Percentiles rank a stretch among this genome's conserved stretches.
These are phyloP conservation scores for Eulemur coronatus DNA, from an alignment of 2,797 vertebrate genomes.

Conservation along the genomic window DNA sequence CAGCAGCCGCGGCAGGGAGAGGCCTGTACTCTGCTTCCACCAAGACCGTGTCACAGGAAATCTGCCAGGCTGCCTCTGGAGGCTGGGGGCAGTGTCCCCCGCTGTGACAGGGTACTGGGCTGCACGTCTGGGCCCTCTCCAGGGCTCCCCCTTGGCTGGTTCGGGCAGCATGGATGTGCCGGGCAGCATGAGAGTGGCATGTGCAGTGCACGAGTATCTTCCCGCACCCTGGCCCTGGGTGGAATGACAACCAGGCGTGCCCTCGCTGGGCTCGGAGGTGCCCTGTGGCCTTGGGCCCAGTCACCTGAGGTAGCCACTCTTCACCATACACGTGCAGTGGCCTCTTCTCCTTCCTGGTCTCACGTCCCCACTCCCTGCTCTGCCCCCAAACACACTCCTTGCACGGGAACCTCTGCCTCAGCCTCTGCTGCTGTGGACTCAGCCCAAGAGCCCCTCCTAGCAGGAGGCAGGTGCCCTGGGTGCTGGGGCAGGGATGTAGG, in stretches of 20 bases:
- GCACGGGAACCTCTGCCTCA: rapidly evolving
- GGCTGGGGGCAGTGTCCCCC: neutral
- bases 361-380: neutral
- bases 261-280: rapidly evolving
- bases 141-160: neutral
- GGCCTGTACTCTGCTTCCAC: neutral
- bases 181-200: too few relatives aligned
- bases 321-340: neutral
- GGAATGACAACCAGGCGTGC: neutral
- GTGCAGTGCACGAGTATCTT: neutral
- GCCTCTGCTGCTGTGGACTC: neutral
- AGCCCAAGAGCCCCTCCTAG: neutral
- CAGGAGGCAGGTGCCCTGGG: neutral
- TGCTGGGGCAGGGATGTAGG: neutral
- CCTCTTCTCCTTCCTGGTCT: neutral
- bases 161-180: neutral
- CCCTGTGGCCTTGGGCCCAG: rapidly evolving
- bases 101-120: neutral
- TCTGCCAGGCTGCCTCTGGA: neutral
- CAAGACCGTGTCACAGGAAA: neutral
- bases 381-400: too few relatives aligned
- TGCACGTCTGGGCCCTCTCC: too few relatives aligned
- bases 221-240: too few relatives aligned
- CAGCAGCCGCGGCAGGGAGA: too few relatives aligned
- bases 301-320: rapidly evolving